phyloP scores from a whole-genome alignment of 1,140 invertebrate species.

The Chrysoperla carnea region DNA sequence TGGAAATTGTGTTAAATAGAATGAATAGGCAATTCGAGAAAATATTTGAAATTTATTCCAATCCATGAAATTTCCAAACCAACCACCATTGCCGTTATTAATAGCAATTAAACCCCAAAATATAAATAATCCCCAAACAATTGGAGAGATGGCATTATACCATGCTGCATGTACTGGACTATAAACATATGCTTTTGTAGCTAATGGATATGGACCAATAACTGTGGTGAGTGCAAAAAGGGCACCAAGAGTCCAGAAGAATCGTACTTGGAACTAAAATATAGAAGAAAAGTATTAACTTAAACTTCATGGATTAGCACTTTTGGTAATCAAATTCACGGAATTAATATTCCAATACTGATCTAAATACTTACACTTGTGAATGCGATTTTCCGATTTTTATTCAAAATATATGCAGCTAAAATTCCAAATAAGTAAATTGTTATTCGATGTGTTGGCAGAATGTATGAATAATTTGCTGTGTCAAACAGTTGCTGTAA shows the following conservation, averaged over 20 bases:
- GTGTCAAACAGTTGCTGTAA: constrained; percentile 44
- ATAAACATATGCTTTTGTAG: constrained; percentile 8
- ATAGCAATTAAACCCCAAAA: constrained; percentile 9
- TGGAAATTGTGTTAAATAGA: constrained; percentile 37
- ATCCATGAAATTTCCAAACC: constrained; percentile 23
- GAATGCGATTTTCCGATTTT: too few species aligned
- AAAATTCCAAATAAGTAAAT: constrained; percentile 50
- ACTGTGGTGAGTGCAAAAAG: constrained; percentile 3
- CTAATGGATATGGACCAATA: constrained; percentile 9
- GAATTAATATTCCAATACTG: too few species aligned
- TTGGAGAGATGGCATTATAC: constrained; percentile 10
- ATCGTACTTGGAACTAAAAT: background rate
- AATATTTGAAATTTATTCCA: constrained; percentile 23
- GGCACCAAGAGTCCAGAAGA: background rate
- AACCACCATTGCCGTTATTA: constrained; percentile 12
- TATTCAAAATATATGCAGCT: constrained; percentile 25
- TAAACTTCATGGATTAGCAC: too few species aligned
- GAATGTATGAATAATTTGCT: constrained; percentile 45
- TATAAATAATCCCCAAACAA: constrained; percentile 9
- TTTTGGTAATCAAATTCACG: too few species aligned
- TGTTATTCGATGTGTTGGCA: constrained; percentile 47
- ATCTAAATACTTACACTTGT: too few species aligned
- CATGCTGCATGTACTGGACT: constrained; percentile 7
- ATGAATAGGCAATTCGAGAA: constrained; percentile 31
- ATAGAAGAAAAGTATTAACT: background rate